Evolutionary conservation across 2,797 vertebrate genomes (phyloP), one percentile per base, ranked within the genome.

Genomic region (Leptatherina wallacei): DNA sequence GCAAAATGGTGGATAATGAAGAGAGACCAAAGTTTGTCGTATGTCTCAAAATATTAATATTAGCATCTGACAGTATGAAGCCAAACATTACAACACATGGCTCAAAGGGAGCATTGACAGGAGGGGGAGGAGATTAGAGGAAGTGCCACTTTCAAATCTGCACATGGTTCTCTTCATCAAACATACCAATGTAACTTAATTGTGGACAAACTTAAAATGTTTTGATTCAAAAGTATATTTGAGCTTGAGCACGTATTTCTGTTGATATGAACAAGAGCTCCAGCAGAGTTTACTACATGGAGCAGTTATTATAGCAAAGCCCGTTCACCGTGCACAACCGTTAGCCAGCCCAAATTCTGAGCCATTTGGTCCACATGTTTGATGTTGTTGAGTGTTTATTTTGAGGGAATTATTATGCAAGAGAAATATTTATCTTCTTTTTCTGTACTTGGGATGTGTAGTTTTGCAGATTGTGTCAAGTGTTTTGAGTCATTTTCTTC

Each of bases 161-260:
- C 52, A 55, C 6, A 12, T 9, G 6, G 14, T 30, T 16, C 6
- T 30, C 54, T 30, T 16, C 27, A 55, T 30, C 12, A 6, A 27
- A 27, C 52, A 29, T 30, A 56, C 13, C 6, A 55, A 56, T 8
- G 13, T 56, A 18, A 30, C 14, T 18, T 16, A 56, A 40, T 61
- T 69, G 57, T 52, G 32, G 14, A 54, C 29, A 61, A 61, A 42
- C 68, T 30, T 42, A 24, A 54, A 61, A 69, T 22, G 55, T 51
- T 61, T 68, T 58, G 54, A 22, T 47, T 44, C 7, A 36, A 42
- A 30, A 9, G 27, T 11, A 54, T 44, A 16, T 57, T 49, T 49
- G 16, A 47, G n/a, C 33, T 69, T n/a, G 47, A 54, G 44, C 47
- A 14, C 51, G 54, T 69, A 69, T 61, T 52, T 38, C 47, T 30